These are phyloP conservation scores for Gavia stellata DNA, from an alignment of 2,113 vertebrate species.

Conservation along the genomic window DNA sequence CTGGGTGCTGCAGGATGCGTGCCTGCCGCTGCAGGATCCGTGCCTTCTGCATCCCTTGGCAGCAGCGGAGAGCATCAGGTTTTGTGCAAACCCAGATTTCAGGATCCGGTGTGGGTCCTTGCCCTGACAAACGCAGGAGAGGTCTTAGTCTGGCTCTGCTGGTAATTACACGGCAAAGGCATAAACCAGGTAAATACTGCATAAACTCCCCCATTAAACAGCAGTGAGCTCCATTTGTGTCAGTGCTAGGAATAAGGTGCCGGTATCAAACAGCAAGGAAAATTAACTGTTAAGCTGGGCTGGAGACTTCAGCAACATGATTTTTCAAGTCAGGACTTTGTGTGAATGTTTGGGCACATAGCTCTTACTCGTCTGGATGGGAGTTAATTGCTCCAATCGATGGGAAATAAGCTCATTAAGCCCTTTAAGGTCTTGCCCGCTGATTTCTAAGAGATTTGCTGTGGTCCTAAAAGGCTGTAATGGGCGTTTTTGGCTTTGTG, in stretches of 20 bases:
- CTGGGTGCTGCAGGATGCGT: background rate
- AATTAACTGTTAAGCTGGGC: background rate
- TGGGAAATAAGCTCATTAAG: background rate
- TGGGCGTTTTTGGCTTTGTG: background rate
- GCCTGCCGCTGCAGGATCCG: too few relatives aligned
- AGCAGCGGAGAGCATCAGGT: fast-evolving
- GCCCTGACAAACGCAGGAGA: background rate
- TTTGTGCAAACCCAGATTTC: background rate
- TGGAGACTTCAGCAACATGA: background rate
- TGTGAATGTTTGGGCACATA: background rate
- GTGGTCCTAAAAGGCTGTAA: background rate
- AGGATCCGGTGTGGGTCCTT: background rate
- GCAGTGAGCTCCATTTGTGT: background rate
- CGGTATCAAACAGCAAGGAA: background rate
- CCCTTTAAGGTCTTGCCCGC: background rate
- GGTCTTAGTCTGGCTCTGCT: background rate
- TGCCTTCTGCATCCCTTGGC: background rate
- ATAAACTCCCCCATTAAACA: background rate
- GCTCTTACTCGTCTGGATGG: background rate
- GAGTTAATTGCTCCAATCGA: background rate
- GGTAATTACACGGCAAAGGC: background rate
- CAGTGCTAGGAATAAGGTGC: background rate
- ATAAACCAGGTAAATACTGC: background rate
- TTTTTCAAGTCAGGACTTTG: background rate
- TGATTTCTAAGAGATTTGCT: background rate